Evolutionary conservation across 2,797 vertebrate species (phyloP), one percentile per base, ranked within the genome.

Genomic region (Anguilla pacifica): DNA sequence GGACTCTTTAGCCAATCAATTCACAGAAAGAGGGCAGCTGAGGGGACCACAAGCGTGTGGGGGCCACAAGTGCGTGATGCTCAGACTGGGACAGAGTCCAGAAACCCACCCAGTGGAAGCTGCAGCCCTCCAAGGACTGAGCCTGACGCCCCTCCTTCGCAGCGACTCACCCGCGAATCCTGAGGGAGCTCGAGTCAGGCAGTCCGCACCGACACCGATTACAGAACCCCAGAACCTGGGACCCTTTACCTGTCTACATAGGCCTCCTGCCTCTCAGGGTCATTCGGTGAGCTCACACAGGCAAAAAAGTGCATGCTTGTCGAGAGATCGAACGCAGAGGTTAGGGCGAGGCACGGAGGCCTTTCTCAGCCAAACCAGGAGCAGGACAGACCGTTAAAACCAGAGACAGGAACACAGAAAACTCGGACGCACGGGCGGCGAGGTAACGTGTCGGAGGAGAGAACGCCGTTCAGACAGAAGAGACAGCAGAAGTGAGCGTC

Each of bases 211-310:
- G 35, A 88, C 74, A 88, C 46, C 64, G 6, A 82, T 61, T 11
- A 79, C 19, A 57, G 19, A 39, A 39, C 17, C 83, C 84, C 92
- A 90, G 86, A 88, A 91, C 49, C 91, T 89, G 86, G 84, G 87
- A 88, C 90, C 91, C 13, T 90, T 95, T 95, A 96, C 95, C 95
- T 96, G 92, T 95, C 92, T 91, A 91, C 91, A 89, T 92, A 91
- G 83, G 90, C 90, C 87, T 95, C 94, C 90, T 89, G 92, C 89
- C 93, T 93, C 92, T 88, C 91, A 35, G 87, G 93, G 90, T 93
- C 93, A 92, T 91, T 93, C 72, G 7, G 89, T 31, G 70, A 82
- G 10, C 92, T 91, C 91, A 95, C 92, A 94, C 83, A 93, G 90
- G 87, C 88, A 88, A 87, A 93, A 93, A 88, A 94, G 91, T 86